Percentiles rank a stretch among this genome's conserved stretches.
These are phyloP conservation scores for Uria aalge DNA, from an alignment of 2,113 vertebrate species.

Conservation along the genomic window DNA sequence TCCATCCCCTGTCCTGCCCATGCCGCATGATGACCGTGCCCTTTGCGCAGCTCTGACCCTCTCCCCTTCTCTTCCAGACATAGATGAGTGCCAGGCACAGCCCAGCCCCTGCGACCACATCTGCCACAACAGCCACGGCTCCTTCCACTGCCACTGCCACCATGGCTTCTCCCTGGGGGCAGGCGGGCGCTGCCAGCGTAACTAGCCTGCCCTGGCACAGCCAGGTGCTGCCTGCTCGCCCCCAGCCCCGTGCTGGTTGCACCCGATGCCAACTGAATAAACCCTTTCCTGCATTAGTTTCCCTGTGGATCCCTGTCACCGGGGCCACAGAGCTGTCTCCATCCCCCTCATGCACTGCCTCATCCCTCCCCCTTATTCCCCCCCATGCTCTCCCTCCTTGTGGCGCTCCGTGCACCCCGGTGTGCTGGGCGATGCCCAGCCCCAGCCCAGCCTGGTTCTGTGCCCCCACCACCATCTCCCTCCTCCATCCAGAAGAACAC, in stretches of 20 bases:
- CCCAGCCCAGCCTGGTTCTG: not conserved
- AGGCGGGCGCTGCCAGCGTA: not conserved
- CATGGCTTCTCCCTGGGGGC: not conserved
- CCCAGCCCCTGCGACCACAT: slow-evolving; percentile 11
- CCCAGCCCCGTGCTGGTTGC: fast-evolving
- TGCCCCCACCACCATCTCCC: fast-evolving
- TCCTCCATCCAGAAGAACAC: fast-evolving
- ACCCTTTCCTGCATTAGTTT: not conserved
- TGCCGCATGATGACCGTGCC: fast-evolving
- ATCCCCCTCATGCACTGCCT: fast-evolving
- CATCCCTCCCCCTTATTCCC: not conserved
- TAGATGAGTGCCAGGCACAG: slow-evolving; percentile 37
- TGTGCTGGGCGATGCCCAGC: not conserved
- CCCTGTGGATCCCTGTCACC: not conserved
- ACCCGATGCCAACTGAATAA: not conserved
- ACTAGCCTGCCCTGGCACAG: not conserved
- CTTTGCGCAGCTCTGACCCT: not conserved
- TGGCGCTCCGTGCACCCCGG: fast-evolving
- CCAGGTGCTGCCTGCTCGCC: not conserved
- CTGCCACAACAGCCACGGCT: slow-evolving; percentile 48
- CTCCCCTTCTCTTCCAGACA: slow-evolving; percentile 21
- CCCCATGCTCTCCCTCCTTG: fast-evolving
- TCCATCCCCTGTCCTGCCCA: not conserved
- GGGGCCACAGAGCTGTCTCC: not conserved
- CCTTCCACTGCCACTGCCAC: slow-evolving; percentile 53